Evolutionary conservation across 2,888 invertebrate genomes (phyloP), one percentile per base, ranked within the genome.

Genomic region (Tinea trinotella): DNA sequence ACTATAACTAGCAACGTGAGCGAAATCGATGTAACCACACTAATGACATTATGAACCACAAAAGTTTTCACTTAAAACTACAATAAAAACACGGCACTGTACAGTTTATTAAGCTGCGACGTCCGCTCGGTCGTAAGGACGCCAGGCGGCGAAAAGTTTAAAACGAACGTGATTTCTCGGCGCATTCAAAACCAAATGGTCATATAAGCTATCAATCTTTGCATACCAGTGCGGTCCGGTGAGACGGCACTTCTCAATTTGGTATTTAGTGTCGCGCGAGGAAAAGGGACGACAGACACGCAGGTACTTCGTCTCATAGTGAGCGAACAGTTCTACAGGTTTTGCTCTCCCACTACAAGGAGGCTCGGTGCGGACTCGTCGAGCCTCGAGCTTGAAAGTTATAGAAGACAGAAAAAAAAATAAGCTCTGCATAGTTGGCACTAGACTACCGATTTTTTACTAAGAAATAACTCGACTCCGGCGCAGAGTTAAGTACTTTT

Each of bases 161-260:
- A 80, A 76, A 78, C 78, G 84, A 75, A 81, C 85, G 84, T 84
- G 85, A 85, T 85, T 85, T 84, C 85, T 79, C 70, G 71, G 73
- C 76, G 78, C 76, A 78, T 78, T 81, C 79, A 81, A 80, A 83
- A 82, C 76, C 85, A 76, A 85, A 85, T 84, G 83, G 85, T 82
- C 85, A 74, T 83, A 85, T 80, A 84, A 76, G 78, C 84, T 85
- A 84, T 84, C 84, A 84, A 83, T 85, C 85, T 85, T 85, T 84
- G 84, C 85, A 85, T 85, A 85, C 85, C 84, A 84, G 82, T 76
- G 80, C 80, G 71, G 79, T 76, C 69, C 64, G 75, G 70, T 80
- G 84, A 83, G 71, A 84, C 74, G 68, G 78, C 71, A 65, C 65
- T 18, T 70, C 66, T 64, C 61, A 69, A 66, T 68, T 68, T 62